Evolutionary conservation across 2,797 vertebrate species (phyloP).

Genomic region (Onychomys torridus): DNA sequence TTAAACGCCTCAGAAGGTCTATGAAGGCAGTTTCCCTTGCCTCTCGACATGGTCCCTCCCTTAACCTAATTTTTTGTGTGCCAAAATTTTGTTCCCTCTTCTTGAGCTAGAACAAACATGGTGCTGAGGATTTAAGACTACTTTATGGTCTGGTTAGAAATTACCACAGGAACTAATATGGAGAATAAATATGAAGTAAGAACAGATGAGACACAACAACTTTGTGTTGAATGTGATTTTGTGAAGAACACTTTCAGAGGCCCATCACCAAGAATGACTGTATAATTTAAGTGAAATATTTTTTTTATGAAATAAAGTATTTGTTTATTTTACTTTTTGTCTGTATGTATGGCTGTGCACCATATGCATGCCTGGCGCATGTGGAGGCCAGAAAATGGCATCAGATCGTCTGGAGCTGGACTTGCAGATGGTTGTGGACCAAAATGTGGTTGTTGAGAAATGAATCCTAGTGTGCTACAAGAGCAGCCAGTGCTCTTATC

Average conservation of each 20-base stretch:
- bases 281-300: constrained; percentile 22
- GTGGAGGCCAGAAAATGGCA: background rate
- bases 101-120: background rate
- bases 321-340: background rate
- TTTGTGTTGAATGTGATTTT: background rate
- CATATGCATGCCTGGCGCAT: no score
- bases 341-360: background rate
- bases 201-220: background rate
- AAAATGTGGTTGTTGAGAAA: background rate
- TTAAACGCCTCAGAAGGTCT: background rate
- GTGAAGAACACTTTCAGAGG: background rate
- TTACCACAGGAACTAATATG: background rate
- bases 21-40: background rate
- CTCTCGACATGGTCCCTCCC: background rate
- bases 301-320: background rate
- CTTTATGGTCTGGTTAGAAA: background rate
- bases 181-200: background rate
- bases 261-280: background rate
- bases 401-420: background rate
- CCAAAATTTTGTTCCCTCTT: background rate
- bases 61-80: background rate
- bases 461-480: background rate
- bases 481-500: background rate
- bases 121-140: background rate
- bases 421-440: background rate